A percentile compares a stretch with the other conserved stretches of the same genome.
Conservation (phyloP, 1,140 invertebrate genomes). For the Procambarus virginalis region DNA sequence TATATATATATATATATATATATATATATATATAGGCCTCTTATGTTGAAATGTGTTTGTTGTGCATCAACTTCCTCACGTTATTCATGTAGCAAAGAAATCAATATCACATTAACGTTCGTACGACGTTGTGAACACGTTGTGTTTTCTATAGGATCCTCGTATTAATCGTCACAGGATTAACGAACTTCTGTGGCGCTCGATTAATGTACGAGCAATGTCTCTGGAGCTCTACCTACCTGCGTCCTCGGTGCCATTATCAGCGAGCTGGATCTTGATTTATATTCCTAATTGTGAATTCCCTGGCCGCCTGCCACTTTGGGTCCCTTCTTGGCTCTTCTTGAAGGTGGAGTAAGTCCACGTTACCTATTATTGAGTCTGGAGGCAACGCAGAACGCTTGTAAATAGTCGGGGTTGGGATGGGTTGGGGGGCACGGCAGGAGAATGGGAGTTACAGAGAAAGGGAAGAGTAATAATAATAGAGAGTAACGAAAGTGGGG, state of each 20-base stretch:
- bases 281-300: neutral
- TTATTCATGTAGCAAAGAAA: no score
- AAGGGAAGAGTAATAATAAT: neutral
- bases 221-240: neutral
- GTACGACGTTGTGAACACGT: no score
- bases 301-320: neutral
- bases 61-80: no score
- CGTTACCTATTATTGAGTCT: neutral
- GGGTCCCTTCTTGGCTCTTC: neutral
- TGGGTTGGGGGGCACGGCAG: no score
- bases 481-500: no score
- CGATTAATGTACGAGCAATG: neutral
- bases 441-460: neutral
- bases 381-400: neutral
- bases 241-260: neutral
- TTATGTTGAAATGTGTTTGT: no score
- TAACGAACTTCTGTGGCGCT: neutral
- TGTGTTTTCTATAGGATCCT: no score
- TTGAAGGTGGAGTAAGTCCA: neutral
- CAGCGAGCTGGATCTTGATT: neutral
- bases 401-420: neutral
- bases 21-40: no score
- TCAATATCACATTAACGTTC: no score
- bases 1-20: no score
- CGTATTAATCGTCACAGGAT: neutral